Base-by-base conservation (phyloP, 1,140 invertebrate species). In the Bombus confusus region DNA sequence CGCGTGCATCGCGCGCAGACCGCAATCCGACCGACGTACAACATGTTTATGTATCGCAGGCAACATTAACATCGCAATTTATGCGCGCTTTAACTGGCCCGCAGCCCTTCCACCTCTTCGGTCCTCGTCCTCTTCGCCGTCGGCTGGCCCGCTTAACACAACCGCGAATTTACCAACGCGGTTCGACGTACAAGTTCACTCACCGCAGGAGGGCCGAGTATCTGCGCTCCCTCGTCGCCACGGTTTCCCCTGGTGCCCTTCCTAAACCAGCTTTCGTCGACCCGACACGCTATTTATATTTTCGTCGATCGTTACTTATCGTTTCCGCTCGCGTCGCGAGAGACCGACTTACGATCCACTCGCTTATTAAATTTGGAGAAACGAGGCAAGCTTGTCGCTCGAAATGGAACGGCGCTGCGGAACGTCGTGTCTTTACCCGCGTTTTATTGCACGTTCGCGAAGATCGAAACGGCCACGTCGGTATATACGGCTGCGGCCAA, bases 21-120 rank as follows among this genome's bases (percentile, higher is more conserved):
- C 91, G 91, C 93, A 94, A 91, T 93, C 87, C 92, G 47, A 93
- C 92, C 91, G 87, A 91, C 93, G 91, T 93, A 93, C 93, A 93
- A 93, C 93, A 94, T 94, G 93, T 94, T 94, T 94, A 93, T 94
- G 93, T 92, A 93, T 92, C 90, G 91, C 91, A 88, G 89, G 90
- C 86, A 93, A 93, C 93, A 94, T 94, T 94, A 93, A 93, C 93
- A 92, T 92, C 86, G 91, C 91, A 93, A 93, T 94, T 94, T 94
- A 94, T 94, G 93, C 91, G 90, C 91, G 91, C 93, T 93, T 93
- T 92, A 90, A 91, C 91, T 92, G 90, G 87, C 85, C 86, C 84
- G 80, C 85, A 84, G 74, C 87, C 87, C 85, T 76, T 85, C 85
- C 73, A 59, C 75, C 75, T 31, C 57, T 6, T 66, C 75, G 47